Evolutionary conservation across 35 echinoderm and acorn worm genomes (phyloP).

Genomic region (Stichopus chloronotus): DNA sequence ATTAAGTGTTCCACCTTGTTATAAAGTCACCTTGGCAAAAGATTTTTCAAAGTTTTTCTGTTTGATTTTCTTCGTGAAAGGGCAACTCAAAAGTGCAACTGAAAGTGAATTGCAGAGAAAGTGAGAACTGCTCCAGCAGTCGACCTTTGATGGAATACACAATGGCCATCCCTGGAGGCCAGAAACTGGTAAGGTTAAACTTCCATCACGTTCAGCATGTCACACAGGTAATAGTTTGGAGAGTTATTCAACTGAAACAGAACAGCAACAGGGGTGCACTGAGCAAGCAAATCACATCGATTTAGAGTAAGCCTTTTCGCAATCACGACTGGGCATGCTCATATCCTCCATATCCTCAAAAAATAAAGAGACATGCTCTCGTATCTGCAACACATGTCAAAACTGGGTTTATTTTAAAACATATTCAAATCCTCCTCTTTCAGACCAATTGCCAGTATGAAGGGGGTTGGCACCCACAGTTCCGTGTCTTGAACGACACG

Average conservation of each 20-base stretch:
- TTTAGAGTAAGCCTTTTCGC: neutral
- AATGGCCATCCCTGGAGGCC: slow-evolving; percentile 38
- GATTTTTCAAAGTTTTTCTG: neutral
- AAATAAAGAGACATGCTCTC: too few relatives aligned
- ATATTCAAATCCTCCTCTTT: too few relatives aligned
- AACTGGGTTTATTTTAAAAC: too few relatives aligned
- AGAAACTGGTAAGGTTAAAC: slow-evolving; percentile 51
- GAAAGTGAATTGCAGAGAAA: slow-evolving; percentile 72
- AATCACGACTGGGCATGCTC: too few relatives aligned
- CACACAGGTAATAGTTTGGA: neutral
- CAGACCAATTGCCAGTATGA: too few relatives aligned
- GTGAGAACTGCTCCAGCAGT: slow-evolving; percentile 71
- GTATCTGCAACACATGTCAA: too few relatives aligned
- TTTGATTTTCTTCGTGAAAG: slow-evolving; percentile 30
- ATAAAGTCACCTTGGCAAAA: neutral
- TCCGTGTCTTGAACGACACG: too few relatives aligned
- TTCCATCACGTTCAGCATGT: neutral
- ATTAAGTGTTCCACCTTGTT: neutral
- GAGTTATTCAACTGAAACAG: neutral
- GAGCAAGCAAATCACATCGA: neutral
- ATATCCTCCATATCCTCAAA: too few relatives aligned
- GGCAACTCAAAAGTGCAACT: slow-evolving; percentile 50
- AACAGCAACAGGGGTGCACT: neutral
- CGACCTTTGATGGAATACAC: slow-evolving; percentile 44
- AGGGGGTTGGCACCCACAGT: too few relatives aligned